Evolutionary conservation across 2,113 vertebrate species (phyloP).

Genomic region (Microcebus tavaratra): DNA sequence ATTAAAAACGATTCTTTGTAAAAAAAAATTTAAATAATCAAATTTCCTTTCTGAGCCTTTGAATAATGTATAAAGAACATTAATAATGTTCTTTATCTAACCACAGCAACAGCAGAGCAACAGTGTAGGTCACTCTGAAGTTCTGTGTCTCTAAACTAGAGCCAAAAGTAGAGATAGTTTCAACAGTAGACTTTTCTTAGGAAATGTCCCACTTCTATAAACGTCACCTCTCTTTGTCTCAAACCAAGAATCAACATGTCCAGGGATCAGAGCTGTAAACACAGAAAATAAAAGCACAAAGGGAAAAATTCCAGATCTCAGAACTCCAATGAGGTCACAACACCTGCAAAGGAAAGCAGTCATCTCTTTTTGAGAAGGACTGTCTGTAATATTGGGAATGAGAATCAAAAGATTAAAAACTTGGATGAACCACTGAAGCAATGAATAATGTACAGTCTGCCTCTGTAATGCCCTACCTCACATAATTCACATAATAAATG

Average conservation of each 20-base stretch:
- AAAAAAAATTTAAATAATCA: not conserved
- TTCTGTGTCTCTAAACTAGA: not conserved
- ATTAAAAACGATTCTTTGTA: not conserved
- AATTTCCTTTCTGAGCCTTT: slow-evolving; percentile 27
- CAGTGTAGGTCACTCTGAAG: not conserved
- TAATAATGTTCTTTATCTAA: not conserved
- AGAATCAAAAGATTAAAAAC: not conserved
- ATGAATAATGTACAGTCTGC: not conserved
- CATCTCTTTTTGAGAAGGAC: not conserved
- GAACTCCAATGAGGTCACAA: not conserved
- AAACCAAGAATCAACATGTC: not conserved
- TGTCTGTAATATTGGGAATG: not conserved
- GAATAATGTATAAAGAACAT: not conserved
- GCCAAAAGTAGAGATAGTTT: not conserved
- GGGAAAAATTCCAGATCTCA: not conserved
- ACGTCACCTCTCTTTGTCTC: not conserved
- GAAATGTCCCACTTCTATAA: not conserved
- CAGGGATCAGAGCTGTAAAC: not conserved
- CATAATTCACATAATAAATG: not conserved
- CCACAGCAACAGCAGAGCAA: not conserved
- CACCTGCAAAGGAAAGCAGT: not conserved
- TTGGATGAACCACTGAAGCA: not conserved
- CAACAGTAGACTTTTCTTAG: not conserved
- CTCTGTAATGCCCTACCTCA: not conserved
- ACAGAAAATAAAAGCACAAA: not conserved